Conservation (phyloP, 2,113 vertebrate species). For the Uria aalge region DNA sequence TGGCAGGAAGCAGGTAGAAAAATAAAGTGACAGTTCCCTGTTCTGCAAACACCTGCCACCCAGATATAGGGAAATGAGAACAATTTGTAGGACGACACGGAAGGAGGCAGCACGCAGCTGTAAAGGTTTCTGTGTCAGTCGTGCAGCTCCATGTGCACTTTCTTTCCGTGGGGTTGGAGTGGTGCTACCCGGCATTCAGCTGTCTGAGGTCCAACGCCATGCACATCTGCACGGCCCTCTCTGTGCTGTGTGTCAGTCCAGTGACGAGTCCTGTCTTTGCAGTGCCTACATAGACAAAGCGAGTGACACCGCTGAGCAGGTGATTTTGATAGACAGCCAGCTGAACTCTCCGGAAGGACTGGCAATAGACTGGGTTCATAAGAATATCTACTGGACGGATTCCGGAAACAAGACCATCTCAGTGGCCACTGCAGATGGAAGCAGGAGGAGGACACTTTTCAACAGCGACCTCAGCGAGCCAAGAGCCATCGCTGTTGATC, state of each 20-base stretch:
- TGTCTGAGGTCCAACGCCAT: neutral
- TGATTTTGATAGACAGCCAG: slow-evolving; percentile 86
- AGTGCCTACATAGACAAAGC: slow-evolving; percentile 96
- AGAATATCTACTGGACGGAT: slow-evolving; percentile 98
- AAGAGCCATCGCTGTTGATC: slow-evolving; percentile 92
- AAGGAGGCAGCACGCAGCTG: neutral
- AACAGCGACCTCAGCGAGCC: slow-evolving; percentile 88
- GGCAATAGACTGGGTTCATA: slow-evolving; percentile 96
- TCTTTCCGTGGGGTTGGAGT: neutral
- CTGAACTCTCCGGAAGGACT: slow-evolving; percentile 93
- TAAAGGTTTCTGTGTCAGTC: neutral
- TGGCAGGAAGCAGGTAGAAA: neutral
- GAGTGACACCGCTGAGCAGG: slow-evolving; percentile 85
- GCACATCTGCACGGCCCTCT: accelerated
- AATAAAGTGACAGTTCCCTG: neutral
- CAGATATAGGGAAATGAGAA: neutral
- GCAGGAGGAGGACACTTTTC: slow-evolving; percentile 88
- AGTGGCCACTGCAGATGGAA: slow-evolving; percentile 88
- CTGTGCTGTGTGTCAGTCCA: neutral
- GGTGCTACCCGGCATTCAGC: neutral
- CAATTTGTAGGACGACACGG: neutral
- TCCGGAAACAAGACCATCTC: slow-evolving; percentile 96
- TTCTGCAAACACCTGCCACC: neutral
- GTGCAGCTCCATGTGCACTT: accelerated
- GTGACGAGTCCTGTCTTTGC: slow-evolving; percentile 1